A percentile compares a stretch with the other conserved stretches of the same genome.
Conservation (phyloP, 2,797 vertebrate species). For the Sebastes trivittatus region DNA sequence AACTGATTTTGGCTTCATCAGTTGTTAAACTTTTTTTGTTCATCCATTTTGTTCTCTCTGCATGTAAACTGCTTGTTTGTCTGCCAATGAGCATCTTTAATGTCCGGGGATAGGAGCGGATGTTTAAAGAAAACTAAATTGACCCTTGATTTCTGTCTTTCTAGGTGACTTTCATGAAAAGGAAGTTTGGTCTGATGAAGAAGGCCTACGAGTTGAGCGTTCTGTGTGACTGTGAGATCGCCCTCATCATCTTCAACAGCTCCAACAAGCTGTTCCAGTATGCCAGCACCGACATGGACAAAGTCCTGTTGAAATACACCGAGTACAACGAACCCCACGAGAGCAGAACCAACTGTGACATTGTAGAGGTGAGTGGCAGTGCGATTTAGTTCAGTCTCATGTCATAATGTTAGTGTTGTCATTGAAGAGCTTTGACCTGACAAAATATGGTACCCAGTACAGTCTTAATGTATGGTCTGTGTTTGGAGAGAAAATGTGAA, state of each 20-base stretch:
- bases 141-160: constrained; percentile 17
- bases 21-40: background rate
- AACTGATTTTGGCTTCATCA: background rate
- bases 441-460: background rate
- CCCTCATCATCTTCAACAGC: constrained; percentile 95
- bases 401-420: background rate
- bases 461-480: background rate
- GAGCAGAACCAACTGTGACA: constrained; percentile 78
- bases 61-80: background rate
- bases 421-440: background rate
- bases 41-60: background rate
- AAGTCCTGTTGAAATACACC: constrained; percentile 90
- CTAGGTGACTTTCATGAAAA: constrained; percentile 97
- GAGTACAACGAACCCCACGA: constrained; percentile 79
- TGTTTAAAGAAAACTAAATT: background rate
- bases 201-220: constrained; percentile 94
- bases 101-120: background rate
- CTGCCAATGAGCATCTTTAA: background rate
- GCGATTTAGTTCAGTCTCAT: background rate
- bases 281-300: constrained; percentile 94
- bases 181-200: constrained; percentile 97
- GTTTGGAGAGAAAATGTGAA: background rate
- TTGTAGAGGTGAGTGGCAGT: constrained; percentile 66
- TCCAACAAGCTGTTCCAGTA: constrained; percentile 96
- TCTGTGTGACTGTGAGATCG: constrained; percentile 93